phyloP scores from a whole-genome alignment of 2,113 vertebrate genomes.

The Menura novaehollandiae region DNA sequence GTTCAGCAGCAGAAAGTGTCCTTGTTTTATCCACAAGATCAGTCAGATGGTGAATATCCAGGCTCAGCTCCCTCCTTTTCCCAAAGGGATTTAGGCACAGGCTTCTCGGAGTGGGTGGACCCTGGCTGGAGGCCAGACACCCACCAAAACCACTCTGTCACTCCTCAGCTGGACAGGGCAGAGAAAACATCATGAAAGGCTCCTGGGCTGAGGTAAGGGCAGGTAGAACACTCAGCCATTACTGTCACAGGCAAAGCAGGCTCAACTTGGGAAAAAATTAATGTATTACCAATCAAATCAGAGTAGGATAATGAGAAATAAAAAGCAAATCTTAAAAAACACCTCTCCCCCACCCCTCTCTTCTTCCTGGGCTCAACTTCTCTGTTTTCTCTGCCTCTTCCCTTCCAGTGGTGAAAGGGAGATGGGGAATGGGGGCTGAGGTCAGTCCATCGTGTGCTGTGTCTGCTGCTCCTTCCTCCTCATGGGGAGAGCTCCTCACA shows the following conservation, averaged over 20 bases:
- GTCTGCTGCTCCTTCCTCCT: not conserved
- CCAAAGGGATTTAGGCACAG: not conserved
- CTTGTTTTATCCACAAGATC: too few relatives aligned
- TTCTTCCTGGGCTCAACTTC: not conserved
- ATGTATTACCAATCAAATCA: not conserved
- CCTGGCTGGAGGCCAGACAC: not conserved
- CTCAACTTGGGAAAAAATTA: rapidly evolving
- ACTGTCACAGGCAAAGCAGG: not conserved
- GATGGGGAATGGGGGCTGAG: not conserved
- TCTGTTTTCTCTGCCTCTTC: not conserved
- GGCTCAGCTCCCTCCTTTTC: not conserved
- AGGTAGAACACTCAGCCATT: not conserved
- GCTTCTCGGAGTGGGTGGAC: not conserved
- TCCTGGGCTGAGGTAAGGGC: not conserved
- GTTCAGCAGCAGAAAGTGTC: not conserved
- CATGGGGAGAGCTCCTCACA: not conserved
- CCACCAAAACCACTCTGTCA: not conserved
- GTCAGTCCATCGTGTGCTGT: not conserved
- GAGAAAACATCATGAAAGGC: rapidly evolving
- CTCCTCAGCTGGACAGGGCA: not conserved
- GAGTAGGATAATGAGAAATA: not conserved
- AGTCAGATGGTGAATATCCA: not conserved
- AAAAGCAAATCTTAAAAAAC: not conserved
- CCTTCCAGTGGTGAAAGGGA: too few relatives aligned
- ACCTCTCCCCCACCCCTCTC: rapidly evolving